Percentiles rank a stretch among this genome's conserved stretches.
Conservation (phyloP, 2,797 vertebrate species). For the Poeciliopsis infans region DNA sequence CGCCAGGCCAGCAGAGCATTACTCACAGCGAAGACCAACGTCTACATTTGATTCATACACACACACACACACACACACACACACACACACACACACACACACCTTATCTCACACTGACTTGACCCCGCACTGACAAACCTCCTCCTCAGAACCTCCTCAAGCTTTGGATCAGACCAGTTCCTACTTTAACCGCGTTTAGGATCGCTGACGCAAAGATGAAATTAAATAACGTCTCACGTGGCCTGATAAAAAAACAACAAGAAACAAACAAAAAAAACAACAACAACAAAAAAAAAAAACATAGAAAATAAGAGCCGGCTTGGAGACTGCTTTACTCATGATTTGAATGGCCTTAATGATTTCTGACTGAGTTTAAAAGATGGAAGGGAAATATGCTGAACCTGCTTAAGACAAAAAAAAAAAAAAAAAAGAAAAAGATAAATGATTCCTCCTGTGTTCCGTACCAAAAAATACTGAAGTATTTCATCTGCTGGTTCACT, state of each 20-base stretch:
- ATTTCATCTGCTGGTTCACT: conserved; percentile 43
- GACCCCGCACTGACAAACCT: conserved; percentile 20
- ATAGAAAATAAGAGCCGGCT: neutral
- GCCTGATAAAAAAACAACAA: neutral
- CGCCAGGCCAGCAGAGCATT: conserved; percentile 77
- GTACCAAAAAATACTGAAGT: conserved; percentile 40
- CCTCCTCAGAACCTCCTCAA: conserved; percentile 6
- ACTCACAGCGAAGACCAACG: conserved; percentile 75
- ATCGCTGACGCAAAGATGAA: neutral
- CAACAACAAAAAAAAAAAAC: too few relatives aligned
- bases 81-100: conserved; percentile 33
- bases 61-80: conserved; percentile 44
- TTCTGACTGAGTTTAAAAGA: conserved; percentile 29
- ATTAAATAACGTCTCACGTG: neutral
- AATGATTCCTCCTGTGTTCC: conserved; percentile 56
- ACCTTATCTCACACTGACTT: conserved; percentile 20
- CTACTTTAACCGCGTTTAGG: conserved; percentile 5
- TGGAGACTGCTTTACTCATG: neutral
- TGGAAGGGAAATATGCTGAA: conserved; percentile 46
- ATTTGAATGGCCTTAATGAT: conserved; percentile 25
- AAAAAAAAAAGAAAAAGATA: conserved; percentile 21
- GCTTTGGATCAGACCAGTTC: conserved; percentile 1
- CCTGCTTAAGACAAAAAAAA: conserved; percentile 18
- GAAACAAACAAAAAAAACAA: too few relatives aligned
- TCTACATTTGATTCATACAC: conserved; percentile 63